Base-by-base conservation (phyloP, 2,113 vertebrate genomes). In the Callipepla californica region DNA sequence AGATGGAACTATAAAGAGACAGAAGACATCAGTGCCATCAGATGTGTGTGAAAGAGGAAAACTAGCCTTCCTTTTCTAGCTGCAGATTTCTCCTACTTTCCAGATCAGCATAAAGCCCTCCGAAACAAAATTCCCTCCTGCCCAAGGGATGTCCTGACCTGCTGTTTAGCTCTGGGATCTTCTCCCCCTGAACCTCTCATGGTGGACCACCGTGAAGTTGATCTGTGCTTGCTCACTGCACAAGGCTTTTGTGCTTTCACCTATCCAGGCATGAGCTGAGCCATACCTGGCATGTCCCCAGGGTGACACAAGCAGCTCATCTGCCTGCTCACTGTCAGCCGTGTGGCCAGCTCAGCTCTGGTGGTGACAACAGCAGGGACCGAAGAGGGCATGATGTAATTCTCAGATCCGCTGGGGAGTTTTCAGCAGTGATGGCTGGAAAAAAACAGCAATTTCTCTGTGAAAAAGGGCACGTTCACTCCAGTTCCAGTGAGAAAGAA, bases 401-500 rank as follows among this genome's bases (percentile, higher is more conserved):
- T 61, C 65, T 77, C 90, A 65, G 76, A 85, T 76, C 73, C 13
- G 0, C 48, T 4, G 2, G 76, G 82, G 89, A 95, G 91, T 62
- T 82, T 80, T 92, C 75, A 80, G 74, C 67, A 62, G 59, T 1
- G 4, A 53, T 2, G 26, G 59, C 76, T 92, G 76, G 75, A 68
- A 94, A 94, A 90, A 87, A 95, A 9, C 77, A 85, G 42, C 28
- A 5, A 88, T 94, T 95, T 74, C 73, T 69, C 87, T 9, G 11
- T 32, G 75, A 67, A 93, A 92, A 91, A 86, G 66, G 93, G 62
- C 94, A 94, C 76, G 79, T 96, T 93, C 48, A 57, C 82, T 95
- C 91, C 50, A 48, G 69, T 94, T 95, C 95, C 94, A 95, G 90
- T 93, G 91, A 94, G 89, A 96, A 92, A 91, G 93, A 91, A 94